phyloP scores from a whole-genome alignment of 2,797 vertebrate genomes.

The Hydrophis major region DNA sequence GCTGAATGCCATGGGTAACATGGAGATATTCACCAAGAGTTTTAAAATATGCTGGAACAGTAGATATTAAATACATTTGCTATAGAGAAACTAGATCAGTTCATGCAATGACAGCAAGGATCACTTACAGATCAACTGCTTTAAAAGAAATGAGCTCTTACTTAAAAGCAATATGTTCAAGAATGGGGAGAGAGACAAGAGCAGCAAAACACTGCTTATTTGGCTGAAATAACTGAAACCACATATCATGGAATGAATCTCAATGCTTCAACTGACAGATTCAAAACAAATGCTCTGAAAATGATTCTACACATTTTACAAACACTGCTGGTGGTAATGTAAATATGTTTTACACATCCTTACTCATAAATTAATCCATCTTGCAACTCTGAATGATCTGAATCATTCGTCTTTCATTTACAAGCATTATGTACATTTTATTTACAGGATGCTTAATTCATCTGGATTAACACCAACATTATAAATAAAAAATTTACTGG shows the following conservation, averaged over 20 bases:
- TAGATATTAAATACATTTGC: conserved; percentile 7
- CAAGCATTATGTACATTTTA: background rate
- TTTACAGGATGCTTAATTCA: background rate
- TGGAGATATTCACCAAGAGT: background rate
- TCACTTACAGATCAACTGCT: background rate
- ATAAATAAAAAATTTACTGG: background rate
- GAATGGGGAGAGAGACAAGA: background rate
- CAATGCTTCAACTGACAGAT: background rate
- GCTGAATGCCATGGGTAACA: background rate
- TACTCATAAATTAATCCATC: background rate
- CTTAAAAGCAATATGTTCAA: background rate
- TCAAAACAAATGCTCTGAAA: background rate
- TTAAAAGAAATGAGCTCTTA: background rate
- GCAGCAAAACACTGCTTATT: background rate
- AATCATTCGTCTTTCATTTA: background rate
- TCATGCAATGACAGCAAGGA: background rate
- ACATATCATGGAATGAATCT: background rate
- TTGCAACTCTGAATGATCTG: background rate
- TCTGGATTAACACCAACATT: background rate
- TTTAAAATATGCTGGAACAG: conserved; percentile 3
- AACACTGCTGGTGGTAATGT: background rate
- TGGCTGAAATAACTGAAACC: background rate
- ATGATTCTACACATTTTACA: background rate
- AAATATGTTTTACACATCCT: background rate
- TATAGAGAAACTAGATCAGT: background rate